Conservation (phyloP, 2,113 vertebrate species). For the Tachysurus fulvidraco region DNA sequence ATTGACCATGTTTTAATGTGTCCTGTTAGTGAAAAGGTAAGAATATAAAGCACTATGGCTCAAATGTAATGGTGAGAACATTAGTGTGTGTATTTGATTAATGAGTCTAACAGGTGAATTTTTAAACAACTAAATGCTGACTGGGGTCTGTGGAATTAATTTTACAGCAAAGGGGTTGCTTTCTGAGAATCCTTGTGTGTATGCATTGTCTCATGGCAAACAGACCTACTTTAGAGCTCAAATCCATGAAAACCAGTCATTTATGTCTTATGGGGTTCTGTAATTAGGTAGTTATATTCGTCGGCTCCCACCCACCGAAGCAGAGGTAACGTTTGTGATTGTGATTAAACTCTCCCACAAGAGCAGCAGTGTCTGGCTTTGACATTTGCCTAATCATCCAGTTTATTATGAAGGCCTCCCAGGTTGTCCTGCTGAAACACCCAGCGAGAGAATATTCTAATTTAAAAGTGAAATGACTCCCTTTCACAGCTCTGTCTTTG, state of each 20-base stretch:
- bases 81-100: not conserved
- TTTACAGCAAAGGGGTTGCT: not conserved
- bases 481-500: not conserved
- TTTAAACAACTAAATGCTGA: not conserved
- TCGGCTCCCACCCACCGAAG: not conserved
- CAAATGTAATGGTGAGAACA: not conserved
- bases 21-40: not conserved
- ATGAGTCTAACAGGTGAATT: not conserved
- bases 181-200: not conserved
- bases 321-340: constrained; percentile 7
- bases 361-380: not conserved
- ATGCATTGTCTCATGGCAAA: not conserved
- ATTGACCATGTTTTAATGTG: not conserved
- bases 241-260: not conserved
- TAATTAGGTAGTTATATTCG: not conserved
- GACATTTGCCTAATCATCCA: constrained; percentile 21
- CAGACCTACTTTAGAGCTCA: not conserved
- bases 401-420: not conserved
- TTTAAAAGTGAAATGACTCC: constrained; percentile 36
- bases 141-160: no score
- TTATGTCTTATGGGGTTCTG: not conserved
- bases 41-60: not conserved
- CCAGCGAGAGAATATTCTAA: not conserved
- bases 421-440: not conserved
- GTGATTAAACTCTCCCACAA: not conserved